Evolutionary conservation across 2,888 invertebrate species (phyloP).

Genomic region (Atrina japonica): DNA sequence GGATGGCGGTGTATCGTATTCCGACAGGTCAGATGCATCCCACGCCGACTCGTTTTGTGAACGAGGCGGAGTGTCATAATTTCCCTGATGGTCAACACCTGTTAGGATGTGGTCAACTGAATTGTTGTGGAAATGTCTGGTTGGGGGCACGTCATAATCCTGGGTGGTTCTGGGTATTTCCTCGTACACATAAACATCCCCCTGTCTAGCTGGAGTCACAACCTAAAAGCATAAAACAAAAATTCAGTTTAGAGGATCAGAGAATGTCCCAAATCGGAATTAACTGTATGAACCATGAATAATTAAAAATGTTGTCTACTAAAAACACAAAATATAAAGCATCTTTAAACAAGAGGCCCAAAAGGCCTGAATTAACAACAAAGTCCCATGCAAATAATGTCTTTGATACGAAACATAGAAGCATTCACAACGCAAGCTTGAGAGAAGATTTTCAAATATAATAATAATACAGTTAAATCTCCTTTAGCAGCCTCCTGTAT

Average conservation of each 20-base stretch:
- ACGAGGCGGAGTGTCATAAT: slow-evolving; percentile 83
- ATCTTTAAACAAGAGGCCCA: no score
- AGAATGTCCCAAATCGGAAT: no score
- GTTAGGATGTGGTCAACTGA: slow-evolving; percentile 11
- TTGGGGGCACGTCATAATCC: slow-evolving; percentile 77
- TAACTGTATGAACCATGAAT: no score
- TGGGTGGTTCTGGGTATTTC: slow-evolving; percentile 44
- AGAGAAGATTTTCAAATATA: no score
- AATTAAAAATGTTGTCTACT: no score
- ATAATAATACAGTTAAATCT: no score
- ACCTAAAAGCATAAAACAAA: slow-evolving; percentile 50
- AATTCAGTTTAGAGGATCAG: neutral
- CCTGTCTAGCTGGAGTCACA: slow-evolving; percentile 53
- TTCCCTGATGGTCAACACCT: slow-evolving; percentile 38
- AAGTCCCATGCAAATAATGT: no score
- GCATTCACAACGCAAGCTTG: no score
- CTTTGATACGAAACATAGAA: no score
- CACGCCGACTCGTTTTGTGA: slow-evolving; percentile 77
- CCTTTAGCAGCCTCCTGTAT: no score
- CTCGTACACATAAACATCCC: slow-evolving; percentile 48
- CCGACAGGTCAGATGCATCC: slow-evolving; percentile 47
- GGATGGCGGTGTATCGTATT: slow-evolving; percentile 68
- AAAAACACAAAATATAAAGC: no score
- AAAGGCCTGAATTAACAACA: no score
- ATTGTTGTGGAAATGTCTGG: slow-evolving; percentile 50